These are phyloP conservation scores for Leucopsar rothschildi DNA, from an alignment of 2,113 vertebrate species.

Conservation along the genomic window DNA sequence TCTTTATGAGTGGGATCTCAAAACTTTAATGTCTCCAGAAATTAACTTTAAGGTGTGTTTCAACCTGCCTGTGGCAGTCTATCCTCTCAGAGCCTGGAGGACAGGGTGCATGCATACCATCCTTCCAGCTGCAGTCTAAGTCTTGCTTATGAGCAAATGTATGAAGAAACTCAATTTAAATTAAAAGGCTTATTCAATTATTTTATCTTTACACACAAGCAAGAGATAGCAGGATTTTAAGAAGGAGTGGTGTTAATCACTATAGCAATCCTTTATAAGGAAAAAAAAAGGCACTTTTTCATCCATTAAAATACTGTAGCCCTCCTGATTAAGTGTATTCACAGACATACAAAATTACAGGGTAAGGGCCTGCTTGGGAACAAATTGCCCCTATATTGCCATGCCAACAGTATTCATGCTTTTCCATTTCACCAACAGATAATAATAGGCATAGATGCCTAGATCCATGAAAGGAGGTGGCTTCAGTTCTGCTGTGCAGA, in stretches of 20 bases:
- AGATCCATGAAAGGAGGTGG: background rate
- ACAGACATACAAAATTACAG: background rate
- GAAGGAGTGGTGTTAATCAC: background rate
- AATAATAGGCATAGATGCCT: background rate
- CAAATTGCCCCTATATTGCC: background rate
- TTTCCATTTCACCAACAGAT: background rate
- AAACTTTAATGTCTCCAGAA: background rate
- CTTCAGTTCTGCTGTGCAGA: background rate
- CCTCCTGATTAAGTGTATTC: background rate
- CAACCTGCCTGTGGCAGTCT: background rate
- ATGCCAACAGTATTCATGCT: background rate
- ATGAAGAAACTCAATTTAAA: background rate
- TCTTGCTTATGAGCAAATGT: background rate
- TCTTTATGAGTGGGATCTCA: background rate
- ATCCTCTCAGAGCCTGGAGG: background rate
- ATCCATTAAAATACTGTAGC: background rate
- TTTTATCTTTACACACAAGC: background rate
- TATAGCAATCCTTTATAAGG: background rate
- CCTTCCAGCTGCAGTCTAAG: background rate
- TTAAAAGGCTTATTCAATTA: background rate
- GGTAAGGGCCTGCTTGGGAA: background rate
- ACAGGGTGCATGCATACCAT: too few relatives aligned
- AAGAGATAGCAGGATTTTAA: background rate
- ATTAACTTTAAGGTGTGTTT: background rate
- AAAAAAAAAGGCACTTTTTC: background rate